A percentile compares a stretch with the other conserved stretches of the same genome.
Conservation (phyloP, 2,888 invertebrate genomes). For the Galerucella calmariensis region DNA sequence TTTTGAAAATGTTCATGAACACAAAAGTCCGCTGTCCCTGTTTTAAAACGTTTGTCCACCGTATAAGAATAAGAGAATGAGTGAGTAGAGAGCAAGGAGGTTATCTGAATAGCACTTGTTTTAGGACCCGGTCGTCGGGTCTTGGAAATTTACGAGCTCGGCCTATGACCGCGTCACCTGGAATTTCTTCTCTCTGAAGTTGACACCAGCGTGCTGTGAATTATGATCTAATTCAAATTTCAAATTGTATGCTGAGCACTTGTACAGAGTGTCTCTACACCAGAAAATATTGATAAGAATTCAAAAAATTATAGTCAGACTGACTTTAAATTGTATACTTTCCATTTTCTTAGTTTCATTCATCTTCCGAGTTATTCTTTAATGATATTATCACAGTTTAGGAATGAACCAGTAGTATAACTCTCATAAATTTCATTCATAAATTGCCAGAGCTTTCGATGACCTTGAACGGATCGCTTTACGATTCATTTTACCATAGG, state of each 20-base stretch:
- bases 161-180: constrained; percentile 61
- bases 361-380: too few relatives aligned
- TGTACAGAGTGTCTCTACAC: constrained; percentile 5
- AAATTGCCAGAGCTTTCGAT: too few relatives aligned
- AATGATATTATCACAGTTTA: too few relatives aligned
- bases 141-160: constrained; percentile 61
- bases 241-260: constrained; percentile 4
- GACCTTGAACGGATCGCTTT: too few relatives aligned
- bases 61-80: constrained; percentile 63
- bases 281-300: not conserved
- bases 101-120: constrained; percentile 63
- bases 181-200: constrained; percentile 19
- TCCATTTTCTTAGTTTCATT: too few relatives aligned
- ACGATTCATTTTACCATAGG: too few relatives aligned
- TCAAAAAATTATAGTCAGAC: not conserved
- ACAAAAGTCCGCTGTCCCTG: not conserved
- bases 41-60: constrained; percentile 52
- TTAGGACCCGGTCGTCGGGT: constrained; percentile 58
- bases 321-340: not conserved
- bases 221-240: constrained; percentile 14
- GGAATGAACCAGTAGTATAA: too few relatives aligned
- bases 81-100: constrained; percentile 59
- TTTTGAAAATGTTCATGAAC: too few relatives aligned
- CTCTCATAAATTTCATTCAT: too few relatives aligned
- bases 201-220: constrained; percentile 21